These are phyloP conservation scores for Agapornis canus DNA, from an alignment of 2,797 vertebrate genomes.

Conservation along the genomic window DNA sequence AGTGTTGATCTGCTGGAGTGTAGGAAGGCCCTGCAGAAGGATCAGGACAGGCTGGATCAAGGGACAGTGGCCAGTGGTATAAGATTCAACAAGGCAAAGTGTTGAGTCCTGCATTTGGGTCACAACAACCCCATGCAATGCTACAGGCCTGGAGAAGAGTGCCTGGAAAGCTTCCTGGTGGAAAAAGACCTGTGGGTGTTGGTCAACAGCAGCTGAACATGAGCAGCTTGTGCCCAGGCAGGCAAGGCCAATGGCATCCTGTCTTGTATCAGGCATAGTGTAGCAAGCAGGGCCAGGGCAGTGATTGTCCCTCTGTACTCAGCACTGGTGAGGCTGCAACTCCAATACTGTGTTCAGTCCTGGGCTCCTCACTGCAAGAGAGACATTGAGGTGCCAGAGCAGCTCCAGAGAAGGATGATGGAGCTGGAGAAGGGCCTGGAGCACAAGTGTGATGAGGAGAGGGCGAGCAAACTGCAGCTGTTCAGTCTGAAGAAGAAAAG, in stretches of 20 bases:
- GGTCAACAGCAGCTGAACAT: too few relatives aligned
- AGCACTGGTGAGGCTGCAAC: too few relatives aligned
- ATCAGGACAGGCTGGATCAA: background rate
- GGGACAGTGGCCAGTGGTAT: background rate
- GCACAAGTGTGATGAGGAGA: background rate
- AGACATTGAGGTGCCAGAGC: background rate
- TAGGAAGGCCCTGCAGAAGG: background rate
- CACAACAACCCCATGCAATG: background rate
- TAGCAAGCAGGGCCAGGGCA: too few relatives aligned
- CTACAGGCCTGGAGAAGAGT: background rate
- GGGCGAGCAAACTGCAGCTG: background rate
- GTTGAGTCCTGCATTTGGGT: background rate
- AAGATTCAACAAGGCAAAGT: background rate
- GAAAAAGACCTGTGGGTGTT: too few relatives aligned
- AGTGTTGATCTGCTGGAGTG: background rate
- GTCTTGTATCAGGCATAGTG: too few relatives aligned
- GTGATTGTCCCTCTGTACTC: too few relatives aligned
- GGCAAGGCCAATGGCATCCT: too few relatives aligned
- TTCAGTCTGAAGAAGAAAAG: background rate
- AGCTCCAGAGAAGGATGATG: background rate
- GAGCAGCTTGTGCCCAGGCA: too few relatives aligned
- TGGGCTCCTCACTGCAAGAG: background rate
- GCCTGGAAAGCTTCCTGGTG: too few relatives aligned
- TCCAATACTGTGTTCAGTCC: background rate
- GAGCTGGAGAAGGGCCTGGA: background rate